These are phyloP conservation scores for Myiopsitta monachus DNA, from an alignment of 2,113 vertebrate genomes.

Conservation along the genomic window DNA sequence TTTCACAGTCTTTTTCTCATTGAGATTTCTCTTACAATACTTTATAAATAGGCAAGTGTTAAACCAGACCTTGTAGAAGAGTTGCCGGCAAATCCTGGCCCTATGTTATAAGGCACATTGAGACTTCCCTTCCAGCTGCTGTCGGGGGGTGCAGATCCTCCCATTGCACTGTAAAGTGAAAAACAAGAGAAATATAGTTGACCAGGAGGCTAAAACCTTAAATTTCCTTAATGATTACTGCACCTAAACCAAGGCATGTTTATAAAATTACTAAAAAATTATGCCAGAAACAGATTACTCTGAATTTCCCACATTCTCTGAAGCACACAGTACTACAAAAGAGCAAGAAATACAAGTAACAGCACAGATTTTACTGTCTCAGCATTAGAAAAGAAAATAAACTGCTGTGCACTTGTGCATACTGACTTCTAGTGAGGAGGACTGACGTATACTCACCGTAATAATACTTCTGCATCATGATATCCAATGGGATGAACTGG, in stretches of 20 bases:
- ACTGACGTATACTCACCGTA: slow-evolving; percentile 75
- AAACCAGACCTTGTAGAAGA: slow-evolving; percentile 76
- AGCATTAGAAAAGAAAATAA: neutral
- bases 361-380: neutral
- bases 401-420: neutral
- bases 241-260: neutral
- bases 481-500: slow-evolving; percentile 95
- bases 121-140: slow-evolving; percentile 89
- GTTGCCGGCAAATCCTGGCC: slow-evolving; percentile 83
- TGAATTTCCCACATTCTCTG: neutral
- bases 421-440: neutral
- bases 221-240: neutral
- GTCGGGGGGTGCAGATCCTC: slow-evolving; percentile 79
- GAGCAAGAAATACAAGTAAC: neutral
- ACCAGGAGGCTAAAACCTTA: neutral
- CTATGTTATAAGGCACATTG: slow-evolving; percentile 85
- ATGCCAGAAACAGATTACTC: neutral
- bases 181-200: neutral
- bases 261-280: neutral
- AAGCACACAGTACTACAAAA: neutral
- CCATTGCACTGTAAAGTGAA: slow-evolving; percentile 81
- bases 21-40: neutral
- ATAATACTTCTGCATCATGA: slow-evolving; percentile 83
- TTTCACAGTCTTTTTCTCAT: neutral
- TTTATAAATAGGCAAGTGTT: neutral